phyloP scores from a whole-genome alignment of 2,797 vertebrate genomes.

The Pseudocheirus occidentalis region DNA sequence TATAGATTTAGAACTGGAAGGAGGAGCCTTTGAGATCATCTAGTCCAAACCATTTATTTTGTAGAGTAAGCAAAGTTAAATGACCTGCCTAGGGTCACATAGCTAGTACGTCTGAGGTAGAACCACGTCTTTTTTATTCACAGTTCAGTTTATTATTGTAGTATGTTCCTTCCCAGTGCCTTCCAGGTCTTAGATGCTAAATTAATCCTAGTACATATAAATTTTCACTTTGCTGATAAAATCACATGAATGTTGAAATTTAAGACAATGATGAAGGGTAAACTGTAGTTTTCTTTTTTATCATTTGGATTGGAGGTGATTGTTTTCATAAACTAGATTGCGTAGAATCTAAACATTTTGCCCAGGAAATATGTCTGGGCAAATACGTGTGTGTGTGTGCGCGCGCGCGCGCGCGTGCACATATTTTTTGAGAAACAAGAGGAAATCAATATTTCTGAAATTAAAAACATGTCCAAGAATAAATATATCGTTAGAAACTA shows the following conservation, averaged over 20 bases:
- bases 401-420: accelerated
- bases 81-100: background rate
- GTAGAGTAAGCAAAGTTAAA: background rate
- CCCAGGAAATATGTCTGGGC: background rate
- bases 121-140: background rate
- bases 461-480: constrained; percentile 53
- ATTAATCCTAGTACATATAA: background rate
- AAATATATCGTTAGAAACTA: constrained; percentile 57
- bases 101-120: background rate
- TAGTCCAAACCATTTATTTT: background rate
- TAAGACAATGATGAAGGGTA: constrained; percentile 19
- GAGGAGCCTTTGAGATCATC: background rate
- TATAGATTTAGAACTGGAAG: background rate
- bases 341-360: background rate
- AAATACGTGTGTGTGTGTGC: background rate
- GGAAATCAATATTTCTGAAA: constrained; percentile 41
- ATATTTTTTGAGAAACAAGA: background rate
- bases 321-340: constrained; percentile 41
- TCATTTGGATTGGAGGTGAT: constrained; percentile 50
- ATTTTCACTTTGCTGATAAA: background rate
- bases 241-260: constrained; percentile 50
- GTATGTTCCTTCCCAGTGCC: background rate
- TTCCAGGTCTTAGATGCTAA: background rate
- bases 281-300: constrained; percentile 52
- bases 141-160: background rate